These are phyloP conservation scores for Actinia tenebrosa DNA, from an alignment of 64 coral and sea anemone species.

Conservation along the genomic window DNA sequence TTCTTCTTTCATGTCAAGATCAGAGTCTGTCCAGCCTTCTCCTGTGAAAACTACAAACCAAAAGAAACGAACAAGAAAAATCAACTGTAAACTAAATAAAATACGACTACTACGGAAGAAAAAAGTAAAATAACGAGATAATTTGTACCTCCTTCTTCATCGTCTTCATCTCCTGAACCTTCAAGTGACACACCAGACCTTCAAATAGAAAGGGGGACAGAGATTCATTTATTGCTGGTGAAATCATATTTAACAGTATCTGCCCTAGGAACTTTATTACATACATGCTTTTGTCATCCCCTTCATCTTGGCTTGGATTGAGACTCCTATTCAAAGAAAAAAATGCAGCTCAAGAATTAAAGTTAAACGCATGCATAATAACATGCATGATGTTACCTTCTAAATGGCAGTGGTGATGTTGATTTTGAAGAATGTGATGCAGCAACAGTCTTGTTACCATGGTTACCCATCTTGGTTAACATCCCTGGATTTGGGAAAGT, in stretches of 20 bases:
- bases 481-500: slow-evolving; percentile 45
- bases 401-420: slow-evolving; percentile 47
- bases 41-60: slow-evolving; percentile 17
- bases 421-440: slow-evolving; percentile 17
- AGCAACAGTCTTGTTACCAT: not conserved
- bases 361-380: too few species aligned
- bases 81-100: not conserved
- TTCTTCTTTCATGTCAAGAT: slow-evolving; percentile 94
- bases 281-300: slow-evolving; percentile 18
- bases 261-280: not conserved
- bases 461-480: slow-evolving; percentile 20
- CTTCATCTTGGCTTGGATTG: slow-evolving; percentile 5
- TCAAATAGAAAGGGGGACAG: not conserved
- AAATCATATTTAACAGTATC: not conserved
- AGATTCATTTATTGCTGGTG: not conserved
- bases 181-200: slow-evolving; percentile 45
- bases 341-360: not conserved
- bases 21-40: slow-evolving; percentile 53
- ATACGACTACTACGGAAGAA: not conserved
- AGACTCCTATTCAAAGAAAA: not conserved
- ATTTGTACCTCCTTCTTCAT: slow-evolving; percentile 35
- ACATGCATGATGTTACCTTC: slow-evolving; percentile 27
- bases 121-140: not conserved
- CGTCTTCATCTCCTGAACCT: slow-evolving; percentile 55
- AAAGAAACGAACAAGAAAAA: not conserved